Conservation (phyloP, 2,797 vertebrate species). For the Diglossa cyanea region DNA sequence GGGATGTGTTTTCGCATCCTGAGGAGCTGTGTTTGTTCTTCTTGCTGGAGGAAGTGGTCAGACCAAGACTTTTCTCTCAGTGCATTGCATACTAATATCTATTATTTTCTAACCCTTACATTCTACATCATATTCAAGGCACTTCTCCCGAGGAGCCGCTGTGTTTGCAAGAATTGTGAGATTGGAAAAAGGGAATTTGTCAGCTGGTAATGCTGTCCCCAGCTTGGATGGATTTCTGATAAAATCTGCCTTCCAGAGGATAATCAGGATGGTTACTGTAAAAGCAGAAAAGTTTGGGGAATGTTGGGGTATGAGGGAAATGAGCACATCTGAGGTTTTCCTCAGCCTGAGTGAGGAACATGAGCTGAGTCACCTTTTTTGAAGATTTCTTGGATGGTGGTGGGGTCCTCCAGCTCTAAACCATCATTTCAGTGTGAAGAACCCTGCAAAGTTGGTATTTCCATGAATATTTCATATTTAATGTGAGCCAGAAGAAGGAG, state of each 20-base stretch:
- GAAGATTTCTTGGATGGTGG: background rate
- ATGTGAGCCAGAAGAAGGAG: background rate
- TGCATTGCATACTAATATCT: background rate
- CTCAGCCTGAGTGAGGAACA: background rate
- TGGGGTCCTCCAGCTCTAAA: background rate
- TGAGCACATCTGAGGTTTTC: background rate
- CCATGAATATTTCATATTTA: background rate
- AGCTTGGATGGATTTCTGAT: background rate
- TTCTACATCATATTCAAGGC: background rate
- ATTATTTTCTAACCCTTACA: background rate
- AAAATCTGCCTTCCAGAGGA: background rate
- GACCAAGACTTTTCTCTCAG: background rate
- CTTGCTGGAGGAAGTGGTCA: background rate
- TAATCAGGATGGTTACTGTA: background rate
- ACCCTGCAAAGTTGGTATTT: background rate
- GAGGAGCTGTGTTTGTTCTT: background rate
- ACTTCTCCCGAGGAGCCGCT: background rate
- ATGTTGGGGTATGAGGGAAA: background rate
- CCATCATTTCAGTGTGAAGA: background rate
- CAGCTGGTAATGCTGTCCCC: background rate
- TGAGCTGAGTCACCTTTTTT: background rate
- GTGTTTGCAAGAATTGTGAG: background rate
- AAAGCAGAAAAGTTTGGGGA: background rate
- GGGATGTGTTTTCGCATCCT: background rate
- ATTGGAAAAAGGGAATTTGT: background rate